Evolutionary conservation across 1,140 invertebrate species (phyloP).

Genomic region (Planococcus citri): DNA sequence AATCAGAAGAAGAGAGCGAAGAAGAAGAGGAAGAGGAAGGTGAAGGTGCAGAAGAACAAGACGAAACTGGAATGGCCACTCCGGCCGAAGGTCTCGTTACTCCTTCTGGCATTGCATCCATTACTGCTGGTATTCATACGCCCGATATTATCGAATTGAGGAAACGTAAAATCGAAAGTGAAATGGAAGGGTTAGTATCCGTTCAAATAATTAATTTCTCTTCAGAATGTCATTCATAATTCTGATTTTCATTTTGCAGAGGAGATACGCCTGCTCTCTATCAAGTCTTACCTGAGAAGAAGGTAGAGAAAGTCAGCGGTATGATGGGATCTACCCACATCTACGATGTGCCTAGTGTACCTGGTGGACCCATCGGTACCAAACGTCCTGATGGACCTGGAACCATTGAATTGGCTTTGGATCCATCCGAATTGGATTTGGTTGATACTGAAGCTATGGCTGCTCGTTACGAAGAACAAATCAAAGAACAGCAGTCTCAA

Average conservation of each 20-base stretch:
- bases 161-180: slow-evolving; percentile 92
- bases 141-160: slow-evolving; percentile 95
- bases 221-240: background rate
- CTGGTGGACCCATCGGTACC: background rate
- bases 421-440: slow-evolving; percentile 93
- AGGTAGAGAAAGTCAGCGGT: slow-evolving; percentile 72
- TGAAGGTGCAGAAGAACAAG: slow-evolving; percentile 56
- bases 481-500: slow-evolving; percentile 79
- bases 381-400: slow-evolving; percentile 15
- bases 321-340: slow-evolving; percentile 97
- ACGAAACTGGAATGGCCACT: slow-evolving; percentile 58
- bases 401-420: slow-evolving; percentile 83
- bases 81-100: slow-evolving; percentile 83
- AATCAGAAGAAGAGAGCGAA: slow-evolving; percentile 82
- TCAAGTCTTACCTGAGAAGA: slow-evolving; percentile 88
- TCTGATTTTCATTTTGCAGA: slow-evolving; percentile 35
- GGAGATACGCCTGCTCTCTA: slow-evolving; percentile 83
- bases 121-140: slow-evolving; percentile 91
- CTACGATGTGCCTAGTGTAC: slow-evolving; percentile 61
- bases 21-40: slow-evolving; percentile 69
- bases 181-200: slow-evolving; percentile 80
- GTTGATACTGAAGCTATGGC: slow-evolving; percentile 89
- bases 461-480: slow-evolving; percentile 89
- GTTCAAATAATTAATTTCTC: background rate
- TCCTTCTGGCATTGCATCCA: slow-evolving; percentile 86